Conservation (phyloP, 2,113 vertebrate genomes). For the Boulengeromyrus knoepffleri region DNA sequence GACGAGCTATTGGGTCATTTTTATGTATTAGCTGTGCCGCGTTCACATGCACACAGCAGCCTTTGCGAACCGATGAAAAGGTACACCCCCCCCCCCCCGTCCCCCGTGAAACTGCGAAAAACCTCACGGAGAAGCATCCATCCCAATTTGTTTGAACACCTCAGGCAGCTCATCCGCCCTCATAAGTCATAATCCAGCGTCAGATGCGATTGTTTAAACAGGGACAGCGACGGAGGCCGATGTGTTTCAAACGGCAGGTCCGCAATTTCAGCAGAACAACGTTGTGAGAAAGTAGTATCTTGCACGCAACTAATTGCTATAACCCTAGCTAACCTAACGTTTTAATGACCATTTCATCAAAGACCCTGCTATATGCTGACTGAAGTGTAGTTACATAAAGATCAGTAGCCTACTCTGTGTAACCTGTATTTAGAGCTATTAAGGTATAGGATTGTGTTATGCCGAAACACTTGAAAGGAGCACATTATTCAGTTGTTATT, state of each 20-base stretch:
- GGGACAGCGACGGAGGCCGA: neutral
- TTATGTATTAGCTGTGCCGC: neutral
- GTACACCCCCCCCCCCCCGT: constrained; percentile 12
- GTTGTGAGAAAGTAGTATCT: neutral
- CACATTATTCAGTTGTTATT: neutral
- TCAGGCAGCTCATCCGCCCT: constrained; percentile 23
- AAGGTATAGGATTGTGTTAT: neutral
- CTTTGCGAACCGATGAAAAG: neutral
- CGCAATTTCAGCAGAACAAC: neutral
- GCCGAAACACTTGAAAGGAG: neutral
- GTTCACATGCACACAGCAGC: neutral
- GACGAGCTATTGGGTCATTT: neutral
- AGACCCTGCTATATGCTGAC: neutral
- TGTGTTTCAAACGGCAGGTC: neutral
- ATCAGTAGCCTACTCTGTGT: neutral
- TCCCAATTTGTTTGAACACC: neutral
- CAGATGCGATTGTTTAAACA: neutral
- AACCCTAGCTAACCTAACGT: neutral
- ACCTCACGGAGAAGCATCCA: neutral
- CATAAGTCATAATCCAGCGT: neutral
- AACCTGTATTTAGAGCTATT: neutral
- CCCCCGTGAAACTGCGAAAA: neutral
- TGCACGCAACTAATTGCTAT: neutral
- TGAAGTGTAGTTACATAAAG: neutral
- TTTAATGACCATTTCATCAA: neutral